Evolutionary conservation across 2,113 vertebrate species (phyloP).

Genomic region (Sialia sialis): DNA sequence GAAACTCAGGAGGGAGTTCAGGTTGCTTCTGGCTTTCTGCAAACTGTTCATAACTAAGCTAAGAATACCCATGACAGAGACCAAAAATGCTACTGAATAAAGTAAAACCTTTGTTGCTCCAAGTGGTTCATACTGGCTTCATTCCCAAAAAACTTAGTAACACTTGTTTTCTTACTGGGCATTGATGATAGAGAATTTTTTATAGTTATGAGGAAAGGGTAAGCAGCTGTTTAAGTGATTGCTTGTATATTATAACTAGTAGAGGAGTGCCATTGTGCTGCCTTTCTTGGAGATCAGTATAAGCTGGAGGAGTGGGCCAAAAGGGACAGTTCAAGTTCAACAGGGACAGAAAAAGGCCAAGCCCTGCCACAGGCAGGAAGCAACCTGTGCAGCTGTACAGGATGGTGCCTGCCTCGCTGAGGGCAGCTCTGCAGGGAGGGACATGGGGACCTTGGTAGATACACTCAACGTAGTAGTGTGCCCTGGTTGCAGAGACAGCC

Average conservation of each 20-base stretch:
- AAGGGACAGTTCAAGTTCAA: background rate
- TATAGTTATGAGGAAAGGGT: background rate
- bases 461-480: background rate
- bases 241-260: background rate
- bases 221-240: background rate
- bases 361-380: background rate
- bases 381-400: background rate
- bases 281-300: background rate
- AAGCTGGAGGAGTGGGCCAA: background rate
- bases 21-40: background rate
- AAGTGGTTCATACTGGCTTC: background rate
- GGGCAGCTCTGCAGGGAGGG: background rate
- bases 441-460: fast-evolving
- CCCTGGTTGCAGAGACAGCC: background rate
- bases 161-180: background rate
- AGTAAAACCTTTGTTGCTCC: background rate
- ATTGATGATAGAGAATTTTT: background rate
- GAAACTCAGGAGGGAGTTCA: background rate
- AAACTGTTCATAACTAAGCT: background rate
- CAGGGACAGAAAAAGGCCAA: background rate
- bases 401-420: background rate
- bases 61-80: background rate
- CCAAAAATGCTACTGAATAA: background rate
- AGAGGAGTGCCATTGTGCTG: background rate
- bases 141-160: background rate